Conservation (phyloP, 2,888 invertebrate genomes). For the Scrobipalpa atriplicella region DNA sequence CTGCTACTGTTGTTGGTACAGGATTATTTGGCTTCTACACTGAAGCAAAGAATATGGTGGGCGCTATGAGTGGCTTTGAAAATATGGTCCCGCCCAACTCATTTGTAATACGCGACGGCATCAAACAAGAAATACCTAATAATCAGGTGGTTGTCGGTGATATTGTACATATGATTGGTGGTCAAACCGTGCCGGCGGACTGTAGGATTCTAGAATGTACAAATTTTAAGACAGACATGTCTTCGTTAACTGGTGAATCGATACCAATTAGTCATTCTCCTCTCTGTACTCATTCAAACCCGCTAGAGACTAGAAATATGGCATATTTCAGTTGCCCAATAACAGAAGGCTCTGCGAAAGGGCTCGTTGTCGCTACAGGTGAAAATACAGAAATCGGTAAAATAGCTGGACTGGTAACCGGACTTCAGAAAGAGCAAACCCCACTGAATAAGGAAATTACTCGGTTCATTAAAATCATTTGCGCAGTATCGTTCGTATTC, state of each 20-base stretch:
- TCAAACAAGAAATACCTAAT: conserved; percentile 82
- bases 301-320: conserved; percentile 90
- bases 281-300: conserved; percentile 86
- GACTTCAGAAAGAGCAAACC: conserved; percentile 85
- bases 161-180: conserved; percentile 90
- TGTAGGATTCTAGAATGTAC: conserved; percentile 84
- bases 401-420: conserved; percentile 86
- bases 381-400: conserved; percentile 87
- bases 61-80: conserved; percentile 93
- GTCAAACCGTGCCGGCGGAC: conserved; percentile 94
- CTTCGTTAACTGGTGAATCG: conserved; percentile 89
- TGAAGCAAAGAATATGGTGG: conserved; percentile 85
- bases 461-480: conserved; percentile 88
- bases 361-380: conserved; percentile 85
- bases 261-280: conserved; percentile 84
- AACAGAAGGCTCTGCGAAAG: conserved; percentile 86
- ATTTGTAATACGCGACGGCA: conserved; percentile 86
- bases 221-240: conserved; percentile 79
- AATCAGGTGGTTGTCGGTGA: conserved; percentile 90
- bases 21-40: conserved; percentile 83
- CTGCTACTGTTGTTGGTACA: conserved; percentile 69
- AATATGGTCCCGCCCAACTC: conserved; percentile 90
- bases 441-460: conserved; percentile 90
- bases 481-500: conserved; percentile 85
- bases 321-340: conserved; percentile 92